phyloP scores from a whole-genome alignment of 2,888 invertebrate genomes.

The Gymnocheta viridis region DNA sequence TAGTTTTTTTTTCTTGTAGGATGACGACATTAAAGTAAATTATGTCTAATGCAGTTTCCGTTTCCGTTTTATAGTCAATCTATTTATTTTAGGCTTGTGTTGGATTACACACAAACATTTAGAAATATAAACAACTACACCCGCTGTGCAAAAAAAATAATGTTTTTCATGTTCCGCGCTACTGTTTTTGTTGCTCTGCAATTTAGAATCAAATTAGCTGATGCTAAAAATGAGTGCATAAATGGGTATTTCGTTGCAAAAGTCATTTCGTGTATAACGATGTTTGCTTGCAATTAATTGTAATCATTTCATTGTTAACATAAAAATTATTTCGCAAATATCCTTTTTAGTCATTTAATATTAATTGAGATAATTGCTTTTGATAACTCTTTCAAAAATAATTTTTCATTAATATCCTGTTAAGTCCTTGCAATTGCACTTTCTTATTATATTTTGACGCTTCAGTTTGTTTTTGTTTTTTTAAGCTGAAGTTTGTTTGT shows the following conservation, averaged over 20 bases:
- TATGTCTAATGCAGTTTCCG: conserved; percentile 67
- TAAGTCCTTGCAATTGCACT: conserved; percentile 47
- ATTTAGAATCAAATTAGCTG: conserved; percentile 60
- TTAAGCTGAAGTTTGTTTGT: background rate
- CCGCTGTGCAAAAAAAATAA: conserved; percentile 49
- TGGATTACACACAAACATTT: conserved; percentile 4
- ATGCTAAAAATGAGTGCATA: conserved; percentile 24
- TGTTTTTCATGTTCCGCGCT: conserved; percentile 5
- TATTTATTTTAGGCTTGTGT: conserved; percentile 53
- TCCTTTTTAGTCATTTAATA: background rate
- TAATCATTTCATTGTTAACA: background rate
- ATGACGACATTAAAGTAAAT: conserved; percentile 44
- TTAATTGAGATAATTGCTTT: conserved; percentile 8
- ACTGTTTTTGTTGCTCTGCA: conserved; percentile 34
- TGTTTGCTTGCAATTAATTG: background rate
- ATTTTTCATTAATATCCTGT: conserved; percentile 63
- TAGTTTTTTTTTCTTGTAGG: background rate
- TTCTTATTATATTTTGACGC: conserved; percentile 3
- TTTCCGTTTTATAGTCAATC: conserved; percentile 59
- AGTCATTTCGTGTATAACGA: background rate
- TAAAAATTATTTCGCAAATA: conserved; percentile 10
- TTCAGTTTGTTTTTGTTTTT: background rate
- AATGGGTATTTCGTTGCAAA: background rate
- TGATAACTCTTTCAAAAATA: conserved; percentile 18
- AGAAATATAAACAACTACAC: conserved; percentile 6